A percentile compares a stretch with the other conserved stretches of the same genome.
Conservation (phyloP, 2,113 vertebrate genomes). For the Clupea harengus region DNA sequence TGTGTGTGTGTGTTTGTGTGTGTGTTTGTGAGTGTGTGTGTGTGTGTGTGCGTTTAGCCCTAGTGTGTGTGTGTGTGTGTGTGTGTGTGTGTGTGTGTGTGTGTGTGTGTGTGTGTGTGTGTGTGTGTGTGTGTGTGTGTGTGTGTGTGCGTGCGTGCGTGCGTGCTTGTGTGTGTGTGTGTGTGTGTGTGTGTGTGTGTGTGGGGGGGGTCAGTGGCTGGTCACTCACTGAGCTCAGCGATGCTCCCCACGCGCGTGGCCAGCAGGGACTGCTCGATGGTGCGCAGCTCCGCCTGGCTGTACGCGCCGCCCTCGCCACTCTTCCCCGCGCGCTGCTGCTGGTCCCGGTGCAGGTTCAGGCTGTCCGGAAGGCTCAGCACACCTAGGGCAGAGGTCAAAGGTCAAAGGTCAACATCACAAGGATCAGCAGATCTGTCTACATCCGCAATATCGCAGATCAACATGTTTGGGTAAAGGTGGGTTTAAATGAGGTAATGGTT, state of each 20-base stretch:
- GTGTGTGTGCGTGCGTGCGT: background rate
- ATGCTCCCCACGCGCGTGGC: constrained; percentile 95
- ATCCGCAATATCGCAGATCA: background rate
- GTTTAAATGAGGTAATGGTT: background rate
- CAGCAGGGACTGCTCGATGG: constrained; percentile 91
- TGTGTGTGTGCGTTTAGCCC: background rate
- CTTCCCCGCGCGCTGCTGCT: constrained; percentile 82
- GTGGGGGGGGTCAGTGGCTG: constrained; percentile 20
- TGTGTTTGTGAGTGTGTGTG: background rate
- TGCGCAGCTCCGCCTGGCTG: constrained; percentile 90
- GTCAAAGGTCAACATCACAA: background rate
- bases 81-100: background rate
- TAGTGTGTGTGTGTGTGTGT: background rate
- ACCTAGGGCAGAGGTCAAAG: constrained; percentile 64
- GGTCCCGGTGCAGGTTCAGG: constrained; percentile 88
- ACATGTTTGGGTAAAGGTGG: background rate
- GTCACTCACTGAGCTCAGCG: constrained; percentile 86
- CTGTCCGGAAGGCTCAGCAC: constrained; percentile 92
- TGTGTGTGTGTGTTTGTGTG: background rate
- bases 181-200: background rate
- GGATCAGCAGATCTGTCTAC: background rate
- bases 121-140: background rate
- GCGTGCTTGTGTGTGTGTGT: background rate
- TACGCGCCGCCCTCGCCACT: constrained; percentile 79
- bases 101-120: background rate